Evolutionary conservation across 2,888 invertebrate species (phyloP).

Genomic region (Andrena camellia): DNA sequence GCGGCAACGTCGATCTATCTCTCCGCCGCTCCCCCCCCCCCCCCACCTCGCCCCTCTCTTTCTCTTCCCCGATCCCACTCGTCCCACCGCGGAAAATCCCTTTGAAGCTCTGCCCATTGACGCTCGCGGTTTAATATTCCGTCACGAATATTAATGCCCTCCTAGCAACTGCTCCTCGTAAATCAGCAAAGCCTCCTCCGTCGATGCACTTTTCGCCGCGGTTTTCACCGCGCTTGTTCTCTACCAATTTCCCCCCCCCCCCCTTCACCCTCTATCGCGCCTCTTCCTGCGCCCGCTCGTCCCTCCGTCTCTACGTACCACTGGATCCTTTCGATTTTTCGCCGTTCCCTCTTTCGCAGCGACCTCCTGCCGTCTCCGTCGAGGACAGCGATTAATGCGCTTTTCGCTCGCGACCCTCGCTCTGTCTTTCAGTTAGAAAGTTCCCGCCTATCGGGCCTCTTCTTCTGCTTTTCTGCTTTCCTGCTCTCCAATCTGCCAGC

Average conservation of each 20-base stretch:
- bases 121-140: slow-evolving; percentile 75
- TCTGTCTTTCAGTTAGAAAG: neutral
- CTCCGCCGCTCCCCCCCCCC: neutral
- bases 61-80: slow-evolving; percentile 19
- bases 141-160: slow-evolving; percentile 75
- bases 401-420: slow-evolving; percentile 13
- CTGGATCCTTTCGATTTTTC: neutral
- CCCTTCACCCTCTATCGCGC: neutral
- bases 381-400: neutral
- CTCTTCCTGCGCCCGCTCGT: neutral
- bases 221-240: slow-evolving; percentile 55
- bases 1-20: slow-evolving; percentile 59
- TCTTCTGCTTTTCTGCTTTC: slow-evolving; percentile 1
- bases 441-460: neutral
- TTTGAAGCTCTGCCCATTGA: slow-evolving; percentile 73
- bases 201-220: slow-evolving; percentile 70
- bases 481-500: neutral
- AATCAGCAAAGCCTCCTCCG: slow-evolving; percentile 69
- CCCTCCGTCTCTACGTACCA: neutral
- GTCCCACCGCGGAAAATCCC: slow-evolving; percentile 63
- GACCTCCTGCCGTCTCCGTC: neutral
- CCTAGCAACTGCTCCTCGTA: slow-evolving; percentile 70
- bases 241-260: slow-evolving; percentile 29
- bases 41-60: too few species aligned
- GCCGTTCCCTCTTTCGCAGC: neutral